phyloP scores from a whole-genome alignment of 2,888 invertebrate species.

The Stegophylla sp. region DNA sequence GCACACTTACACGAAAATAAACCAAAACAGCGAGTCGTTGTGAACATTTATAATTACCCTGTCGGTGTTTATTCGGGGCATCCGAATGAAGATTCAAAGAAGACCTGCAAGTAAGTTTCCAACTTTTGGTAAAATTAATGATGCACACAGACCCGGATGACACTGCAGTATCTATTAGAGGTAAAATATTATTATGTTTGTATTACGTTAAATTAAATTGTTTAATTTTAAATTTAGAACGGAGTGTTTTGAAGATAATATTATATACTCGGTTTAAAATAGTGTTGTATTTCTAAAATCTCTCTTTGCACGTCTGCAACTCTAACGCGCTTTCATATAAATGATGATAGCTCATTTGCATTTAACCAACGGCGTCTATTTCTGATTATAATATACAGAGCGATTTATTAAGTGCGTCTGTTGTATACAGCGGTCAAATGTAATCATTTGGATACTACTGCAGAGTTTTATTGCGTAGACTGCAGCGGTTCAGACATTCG shows the following conservation, averaged over 20 bases:
- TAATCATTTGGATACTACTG: neutral
- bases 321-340: neutral
- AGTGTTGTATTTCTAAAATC: neutral
- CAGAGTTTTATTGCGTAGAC: neutral
- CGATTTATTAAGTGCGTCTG: neutral
- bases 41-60: neutral
- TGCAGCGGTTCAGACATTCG: neutral
- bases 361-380: neutral
- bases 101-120: neutral
- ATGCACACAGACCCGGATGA: neutral
- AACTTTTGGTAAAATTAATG: neutral
- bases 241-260: neutral
- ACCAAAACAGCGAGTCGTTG: too few relatives aligned
- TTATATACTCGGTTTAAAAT: neutral
- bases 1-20: too few relatives aligned
- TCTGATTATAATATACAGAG: conserved; percentile 4
- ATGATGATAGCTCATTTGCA: neutral
- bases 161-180: neutral
- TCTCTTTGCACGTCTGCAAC: neutral
- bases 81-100: neutral
- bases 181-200: neutral
- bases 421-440: neutral
- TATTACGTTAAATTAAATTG: neutral
- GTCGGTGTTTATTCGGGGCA: neutral
- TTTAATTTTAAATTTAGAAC: conserved; percentile 1